A percentile compares a stretch with the other conserved stretches of the same genome.
These are phyloP conservation scores for Pristionchus pacificus DNA, from an alignment of 1,140 invertebrate genomes.

Conservation along the genomic window DNA sequence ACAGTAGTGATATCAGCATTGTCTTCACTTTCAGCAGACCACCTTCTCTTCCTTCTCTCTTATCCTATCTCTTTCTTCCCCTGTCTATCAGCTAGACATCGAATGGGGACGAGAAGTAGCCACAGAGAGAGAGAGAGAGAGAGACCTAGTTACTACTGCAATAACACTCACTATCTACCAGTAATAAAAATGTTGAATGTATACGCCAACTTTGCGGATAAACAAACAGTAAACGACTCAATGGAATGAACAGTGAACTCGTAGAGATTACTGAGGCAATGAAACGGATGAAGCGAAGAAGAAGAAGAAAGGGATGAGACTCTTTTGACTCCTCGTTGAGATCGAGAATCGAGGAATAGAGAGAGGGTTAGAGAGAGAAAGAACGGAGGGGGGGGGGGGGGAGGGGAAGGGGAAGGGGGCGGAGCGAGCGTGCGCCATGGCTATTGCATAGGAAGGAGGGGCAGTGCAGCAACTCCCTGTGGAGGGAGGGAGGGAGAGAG, in stretches of 20 bases:
- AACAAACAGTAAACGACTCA: too few species aligned
- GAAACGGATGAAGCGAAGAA: slow-evolving; percentile 1
- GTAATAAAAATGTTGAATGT: too few species aligned
- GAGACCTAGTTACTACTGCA: too few species aligned
- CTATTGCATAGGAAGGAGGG: slow-evolving; percentile 1
- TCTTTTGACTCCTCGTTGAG: background rate
- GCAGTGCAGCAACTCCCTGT: slow-evolving; percentile 6
- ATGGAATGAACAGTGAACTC: slow-evolving; percentile 5
- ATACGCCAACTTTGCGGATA: too few species aligned
- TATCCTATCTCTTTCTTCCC: too few species aligned
- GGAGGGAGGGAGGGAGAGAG: slow-evolving; percentile 5
- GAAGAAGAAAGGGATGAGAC: background rate
- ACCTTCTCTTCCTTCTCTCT: too few species aligned
- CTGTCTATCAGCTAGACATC: too few species aligned
- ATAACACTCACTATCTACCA: too few species aligned
- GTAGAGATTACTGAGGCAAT: background rate
- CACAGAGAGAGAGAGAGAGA: too few species aligned
- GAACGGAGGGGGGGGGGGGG: background rate
- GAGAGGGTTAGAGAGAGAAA: slow-evolving; percentile 16
- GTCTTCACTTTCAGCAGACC: background rate
- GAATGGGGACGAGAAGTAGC: too few species aligned
- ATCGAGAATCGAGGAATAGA: slow-evolving; percentile 3
- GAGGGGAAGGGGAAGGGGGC: background rate
- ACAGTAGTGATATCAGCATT: slow-evolving; percentile 1
- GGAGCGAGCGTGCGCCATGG: slow-evolving; percentile 5